Evolutionary conservation across 2,888 invertebrate genomes (phyloP).

Genomic region (Trichopoda pennipes): DNA sequence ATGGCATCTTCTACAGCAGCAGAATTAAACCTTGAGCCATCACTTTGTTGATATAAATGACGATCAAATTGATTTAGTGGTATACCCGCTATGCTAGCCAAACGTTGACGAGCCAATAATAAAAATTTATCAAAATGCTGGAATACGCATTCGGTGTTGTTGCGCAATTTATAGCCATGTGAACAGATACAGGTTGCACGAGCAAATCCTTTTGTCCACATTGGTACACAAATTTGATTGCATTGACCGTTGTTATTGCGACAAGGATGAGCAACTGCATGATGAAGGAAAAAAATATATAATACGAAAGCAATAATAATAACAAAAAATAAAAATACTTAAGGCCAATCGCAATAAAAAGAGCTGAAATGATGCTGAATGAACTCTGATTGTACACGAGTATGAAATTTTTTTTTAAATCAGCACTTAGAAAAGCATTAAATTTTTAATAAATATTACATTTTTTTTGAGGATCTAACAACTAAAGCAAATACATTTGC

Average conservation of each 20-base stretch:
- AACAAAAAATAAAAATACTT: not conserved
- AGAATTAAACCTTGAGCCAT: conserved; percentile 22
- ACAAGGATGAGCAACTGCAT: conserved; percentile 86
- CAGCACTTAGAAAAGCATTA: too few relatives aligned
- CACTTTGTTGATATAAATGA: conserved; percentile 71
- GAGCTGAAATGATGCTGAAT: too few relatives aligned
- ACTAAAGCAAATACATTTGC: too few relatives aligned
- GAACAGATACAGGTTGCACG: conserved; percentile 87
- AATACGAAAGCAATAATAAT: not conserved
- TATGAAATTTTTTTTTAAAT: too few relatives aligned
- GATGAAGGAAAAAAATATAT: not conserved
- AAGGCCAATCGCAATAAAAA: too few relatives aligned
- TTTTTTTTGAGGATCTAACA: too few relatives aligned
- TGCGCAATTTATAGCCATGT: conserved; percentile 85
- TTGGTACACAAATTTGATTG: conserved; percentile 88
- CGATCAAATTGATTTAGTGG: conserved; percentile 75
- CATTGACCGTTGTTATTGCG: conserved; percentile 86
- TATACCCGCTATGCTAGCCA: conserved; percentile 88
- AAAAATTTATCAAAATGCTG: conserved; percentile 85
- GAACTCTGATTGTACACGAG: too few relatives aligned
- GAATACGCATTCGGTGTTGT: conserved; percentile 84
- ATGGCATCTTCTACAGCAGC: conserved; percentile 82
- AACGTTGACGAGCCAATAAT: conserved; percentile 85
- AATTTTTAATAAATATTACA: too few relatives aligned
- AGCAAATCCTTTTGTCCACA: conserved; percentile 83